Conservation (phyloP, 2,888 invertebrate species). For the Euclidia mi region DNA sequence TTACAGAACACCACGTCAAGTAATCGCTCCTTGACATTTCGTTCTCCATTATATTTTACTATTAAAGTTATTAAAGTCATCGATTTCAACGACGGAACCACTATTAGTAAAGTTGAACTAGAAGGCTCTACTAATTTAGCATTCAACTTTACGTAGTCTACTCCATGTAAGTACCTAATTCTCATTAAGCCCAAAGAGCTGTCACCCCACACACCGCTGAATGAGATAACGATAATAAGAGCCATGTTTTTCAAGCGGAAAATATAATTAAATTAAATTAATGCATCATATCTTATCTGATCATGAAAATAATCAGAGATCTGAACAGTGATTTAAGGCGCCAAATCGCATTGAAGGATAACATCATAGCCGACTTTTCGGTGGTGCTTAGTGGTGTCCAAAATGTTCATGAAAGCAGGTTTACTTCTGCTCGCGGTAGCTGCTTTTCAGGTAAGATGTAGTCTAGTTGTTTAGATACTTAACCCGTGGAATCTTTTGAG, state of each 20-base stretch:
- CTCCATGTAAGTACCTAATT: too few species aligned
- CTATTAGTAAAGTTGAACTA: too few species aligned
- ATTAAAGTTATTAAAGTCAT: too few species aligned
- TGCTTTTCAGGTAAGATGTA: conserved; percentile 63
- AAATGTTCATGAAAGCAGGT: conserved; percentile 67
- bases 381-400: conserved; percentile 53
- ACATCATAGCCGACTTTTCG: conserved; percentile 19
- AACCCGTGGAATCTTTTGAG: too few species aligned
- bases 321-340: conserved; percentile 22
- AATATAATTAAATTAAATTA: not conserved
- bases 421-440: conserved; percentile 61
- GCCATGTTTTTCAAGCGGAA: conserved; percentile 1
- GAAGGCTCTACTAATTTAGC: too few species aligned
- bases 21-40: too few species aligned
- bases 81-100: too few species aligned
- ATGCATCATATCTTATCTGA: conserved; percentile 7
- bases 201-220: not conserved
- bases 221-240: conserved; percentile 13
- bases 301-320: conserved; percentile 8
- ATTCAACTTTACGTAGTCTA: too few species aligned
- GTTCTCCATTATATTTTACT: too few species aligned
- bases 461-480: not conserved
- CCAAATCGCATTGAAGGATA: conserved; percentile 24
- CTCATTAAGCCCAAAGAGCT: too few species aligned
- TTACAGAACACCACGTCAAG: too few species aligned